Percentiles rank a stretch among this genome's conserved stretches.
Evolutionary conservation across 53 echinoderm and acorn worm genomes (phyloP).

Genomic region (Arbacia lixula): DNA sequence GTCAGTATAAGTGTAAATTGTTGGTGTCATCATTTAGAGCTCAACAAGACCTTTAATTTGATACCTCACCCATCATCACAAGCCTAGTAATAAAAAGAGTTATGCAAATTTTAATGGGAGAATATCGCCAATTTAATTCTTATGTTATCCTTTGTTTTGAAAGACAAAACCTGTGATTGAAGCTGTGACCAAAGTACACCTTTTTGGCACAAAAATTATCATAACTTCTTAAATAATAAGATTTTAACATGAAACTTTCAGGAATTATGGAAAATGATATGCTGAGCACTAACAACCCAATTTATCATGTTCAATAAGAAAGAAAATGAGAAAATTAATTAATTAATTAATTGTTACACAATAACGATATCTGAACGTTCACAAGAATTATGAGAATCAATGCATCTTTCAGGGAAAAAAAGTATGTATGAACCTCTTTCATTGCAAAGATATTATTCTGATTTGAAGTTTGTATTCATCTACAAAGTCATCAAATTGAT

Average conservation of each 20-base stretch:
- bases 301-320: not conserved
- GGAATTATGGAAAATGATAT: not conserved
- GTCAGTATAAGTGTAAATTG: no score
- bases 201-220: not conserved
- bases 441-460: not conserved
- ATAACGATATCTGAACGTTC: not conserved
- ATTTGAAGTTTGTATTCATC: not conserved
- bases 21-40: no score
- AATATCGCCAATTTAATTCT: not conserved
- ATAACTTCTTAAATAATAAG: conserved; percentile 12
- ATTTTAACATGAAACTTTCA: conserved; percentile 13
- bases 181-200: not conserved
- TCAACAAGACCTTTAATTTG: no score
- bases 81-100: not conserved
- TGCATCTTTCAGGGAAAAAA: not conserved
- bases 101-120: not conserved
- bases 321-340: not conserved
- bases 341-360: not conserved
- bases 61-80: not conserved
- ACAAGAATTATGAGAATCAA: not conserved
- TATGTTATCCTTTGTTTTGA: conserved; percentile 12
- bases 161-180: conserved; percentile 31
- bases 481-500: not conserved
- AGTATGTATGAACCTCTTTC: not conserved
- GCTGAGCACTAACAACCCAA: not conserved